These are phyloP conservation scores for Ornithorhynchus anatinus DNA, from an alignment of 2,113 vertebrate genomes.

Conservation along the genomic window DNA sequence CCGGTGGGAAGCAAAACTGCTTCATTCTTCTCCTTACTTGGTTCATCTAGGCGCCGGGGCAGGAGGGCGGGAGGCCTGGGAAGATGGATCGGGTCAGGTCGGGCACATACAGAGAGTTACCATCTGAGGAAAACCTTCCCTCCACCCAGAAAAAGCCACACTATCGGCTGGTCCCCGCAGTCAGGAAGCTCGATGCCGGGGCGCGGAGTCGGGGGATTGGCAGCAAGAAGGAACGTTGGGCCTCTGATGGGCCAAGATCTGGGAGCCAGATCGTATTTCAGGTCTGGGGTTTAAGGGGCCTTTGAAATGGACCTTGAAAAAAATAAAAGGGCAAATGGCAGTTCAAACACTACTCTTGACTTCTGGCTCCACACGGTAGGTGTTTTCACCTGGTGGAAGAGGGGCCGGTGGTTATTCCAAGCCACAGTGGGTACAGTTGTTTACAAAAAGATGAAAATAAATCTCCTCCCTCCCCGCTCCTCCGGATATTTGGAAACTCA, in stretches of 20 bases:
- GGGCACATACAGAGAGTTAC: not conserved
- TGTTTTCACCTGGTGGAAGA: not conserved
- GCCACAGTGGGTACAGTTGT: not conserved
- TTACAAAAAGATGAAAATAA: too few species aligned
- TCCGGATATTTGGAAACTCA: too few species aligned
- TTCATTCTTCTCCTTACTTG: not conserved
- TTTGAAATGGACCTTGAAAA: not conserved
- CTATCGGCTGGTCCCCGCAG: not conserved
- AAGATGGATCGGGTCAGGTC: not conserved
- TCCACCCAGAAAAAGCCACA: not conserved
- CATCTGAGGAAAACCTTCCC: not conserved
- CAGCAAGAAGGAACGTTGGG: not conserved
- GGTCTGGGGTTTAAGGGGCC: not conserved
- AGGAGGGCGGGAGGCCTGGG: fast-evolving
- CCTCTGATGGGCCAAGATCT: not conserved
- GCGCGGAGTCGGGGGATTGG: not conserved
- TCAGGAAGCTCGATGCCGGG: not conserved
- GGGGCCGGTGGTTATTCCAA: not conserved
- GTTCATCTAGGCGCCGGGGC: fast-evolving
- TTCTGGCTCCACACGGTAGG: not conserved
- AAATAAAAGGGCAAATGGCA: not conserved
- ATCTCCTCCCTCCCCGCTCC: too few species aligned
- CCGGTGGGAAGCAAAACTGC: not conserved
- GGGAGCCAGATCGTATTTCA: not conserved
- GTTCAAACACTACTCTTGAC: not conserved